Evolutionary conservation across 1,140 invertebrate genomes (phyloP).

Genomic region (honey bee (Apis mellifera)): Amel_HAv3.1 CM009943.2:4452501-4453000

Average conservation of each 20-base stretch:
- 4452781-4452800: constrained; percentile 9
- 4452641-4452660: not conserved
- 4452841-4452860: not conserved
- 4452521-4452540: constrained; percentile 80
- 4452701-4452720: constrained; percentile 18
- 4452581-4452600: constrained; percentile 11
- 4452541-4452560: constrained; percentile 72
- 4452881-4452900: not conserved
- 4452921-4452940: too few species aligned
- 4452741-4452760: constrained; percentile 9
- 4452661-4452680: constrained; percentile 45
- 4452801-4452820: constrained; percentile 37
- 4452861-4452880: not conserved
- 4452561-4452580: constrained; percentile 26
- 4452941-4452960: not conserved
- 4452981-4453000: not conserved
- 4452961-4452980: not conserved
- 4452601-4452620: not conserved
- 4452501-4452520: constrained; percentile 82
- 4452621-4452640: constrained; percentile 17
- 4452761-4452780: constrained; percentile 13
- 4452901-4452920: not conserved
- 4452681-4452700: constrained; percentile 16
- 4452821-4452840: not conserved
- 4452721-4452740: constrained; percentile 39